These are phyloP conservation scores for Aquatica leii DNA, from an alignment of 2,888 invertebrate genomes.

Conservation along the genomic window DNA sequence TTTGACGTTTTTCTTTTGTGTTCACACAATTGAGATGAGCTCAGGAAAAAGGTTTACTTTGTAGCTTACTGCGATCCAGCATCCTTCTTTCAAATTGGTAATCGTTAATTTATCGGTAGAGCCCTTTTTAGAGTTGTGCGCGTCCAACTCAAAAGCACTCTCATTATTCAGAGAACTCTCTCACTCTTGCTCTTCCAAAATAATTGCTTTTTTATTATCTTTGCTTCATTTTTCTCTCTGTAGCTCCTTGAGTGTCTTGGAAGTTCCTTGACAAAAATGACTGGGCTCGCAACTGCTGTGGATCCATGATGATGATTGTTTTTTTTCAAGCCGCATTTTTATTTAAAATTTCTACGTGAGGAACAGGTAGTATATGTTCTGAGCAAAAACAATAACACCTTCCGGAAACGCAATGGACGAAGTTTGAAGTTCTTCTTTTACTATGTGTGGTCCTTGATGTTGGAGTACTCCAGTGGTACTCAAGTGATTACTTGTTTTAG, in stretches of 20 bases:
- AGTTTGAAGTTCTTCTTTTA: no score
- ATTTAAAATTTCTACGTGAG: neutral
- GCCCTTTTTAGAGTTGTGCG: no score
- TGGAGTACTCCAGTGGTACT: neutral
- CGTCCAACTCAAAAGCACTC: no score
- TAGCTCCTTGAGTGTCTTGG: neutral
- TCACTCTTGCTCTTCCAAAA: neutral
- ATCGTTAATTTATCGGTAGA: no score
- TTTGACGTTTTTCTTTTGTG: neutral
- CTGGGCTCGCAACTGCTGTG: neutral
- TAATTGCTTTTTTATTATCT: no score
- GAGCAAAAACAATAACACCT: neutral
- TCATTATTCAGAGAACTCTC: neutral
- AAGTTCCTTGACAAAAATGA: neutral
- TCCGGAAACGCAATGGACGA: no score
- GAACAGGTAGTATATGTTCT: neutral
- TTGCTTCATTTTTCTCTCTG: neutral
- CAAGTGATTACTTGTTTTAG: neutral
- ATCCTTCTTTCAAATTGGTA: no score
- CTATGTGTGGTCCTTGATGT: neutral
- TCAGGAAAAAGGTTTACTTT: no score
- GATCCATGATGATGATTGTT: neutral
- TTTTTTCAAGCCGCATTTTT: neutral
- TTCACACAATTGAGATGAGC: neutral
- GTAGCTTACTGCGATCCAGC: no score